phyloP scores from a whole-genome alignment of 2,113 vertebrate genomes.

The Manacus vitellinus region DNA sequence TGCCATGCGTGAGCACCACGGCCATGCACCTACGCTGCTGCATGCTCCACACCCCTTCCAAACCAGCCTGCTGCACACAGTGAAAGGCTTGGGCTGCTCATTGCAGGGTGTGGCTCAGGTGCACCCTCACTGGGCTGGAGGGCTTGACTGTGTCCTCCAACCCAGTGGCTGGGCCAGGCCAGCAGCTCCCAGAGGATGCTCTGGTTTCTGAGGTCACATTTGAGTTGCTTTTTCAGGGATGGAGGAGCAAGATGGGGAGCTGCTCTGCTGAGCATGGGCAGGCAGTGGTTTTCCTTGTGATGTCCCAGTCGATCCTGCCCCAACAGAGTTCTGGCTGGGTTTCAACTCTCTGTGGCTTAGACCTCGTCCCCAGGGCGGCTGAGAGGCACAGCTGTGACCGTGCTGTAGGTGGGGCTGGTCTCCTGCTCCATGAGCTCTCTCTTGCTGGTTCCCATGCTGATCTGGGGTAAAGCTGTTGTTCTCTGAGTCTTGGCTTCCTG shows the following conservation, averaged over 20 bases:
- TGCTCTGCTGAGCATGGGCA: neutral
- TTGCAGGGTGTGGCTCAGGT: neutral
- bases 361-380: neutral
- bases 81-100: accelerated
- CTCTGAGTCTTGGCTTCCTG: neutral
- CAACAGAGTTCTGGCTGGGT: neutral
- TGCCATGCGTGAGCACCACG: too few species aligned
- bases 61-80: neutral
- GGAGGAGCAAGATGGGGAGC: neutral
- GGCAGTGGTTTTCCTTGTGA: neutral
- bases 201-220: slow-evolving; percentile 7
- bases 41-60: neutral
- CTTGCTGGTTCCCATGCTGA: neutral
- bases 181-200: neutral
- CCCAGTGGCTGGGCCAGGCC: neutral
- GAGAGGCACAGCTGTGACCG: neutral
- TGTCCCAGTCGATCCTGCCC: neutral
- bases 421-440: slow-evolving; percentile 27
- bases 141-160: neutral
- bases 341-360: neutral
- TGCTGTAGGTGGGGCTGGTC: slow-evolving; percentile 69
- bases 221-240: neutral
- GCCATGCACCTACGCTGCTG: accelerated
- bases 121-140: neutral
- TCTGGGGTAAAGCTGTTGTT: neutral